A percentile compares a stretch with the other conserved stretches of the same genome.
Evolutionary conservation across 2,113 vertebrate species (phyloP).

Genomic region (Elgaria multicarinata): DNA sequence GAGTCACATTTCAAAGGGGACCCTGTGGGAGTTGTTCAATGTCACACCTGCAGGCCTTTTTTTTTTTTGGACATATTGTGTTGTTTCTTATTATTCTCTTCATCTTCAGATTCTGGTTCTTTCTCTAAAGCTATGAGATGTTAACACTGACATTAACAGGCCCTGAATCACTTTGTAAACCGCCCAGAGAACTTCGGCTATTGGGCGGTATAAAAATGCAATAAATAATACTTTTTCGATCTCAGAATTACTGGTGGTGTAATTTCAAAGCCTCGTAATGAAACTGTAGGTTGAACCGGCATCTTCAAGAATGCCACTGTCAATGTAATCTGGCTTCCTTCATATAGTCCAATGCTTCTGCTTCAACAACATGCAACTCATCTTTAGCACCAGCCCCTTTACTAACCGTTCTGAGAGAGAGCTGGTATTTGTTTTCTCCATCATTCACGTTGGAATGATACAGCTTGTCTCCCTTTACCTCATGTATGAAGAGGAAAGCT

Average conservation of each 20-base stretch:
- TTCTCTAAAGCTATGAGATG: constrained; percentile 90
- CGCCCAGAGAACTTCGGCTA: too few relatives aligned
- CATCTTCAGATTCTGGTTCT: constrained; percentile 82
- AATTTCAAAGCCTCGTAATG: constrained; percentile 93
- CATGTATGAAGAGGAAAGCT: constrained; percentile 91
- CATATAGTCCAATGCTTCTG: constrained; percentile 86
- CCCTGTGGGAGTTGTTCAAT: too few relatives aligned
- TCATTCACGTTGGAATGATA: constrained; percentile 92
- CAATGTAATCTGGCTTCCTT: constrained; percentile 91
- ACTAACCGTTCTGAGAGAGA: constrained; percentile 92
- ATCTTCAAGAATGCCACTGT: constrained; percentile 91
- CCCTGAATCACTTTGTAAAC: constrained; percentile 91
- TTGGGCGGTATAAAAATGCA: too few relatives aligned
- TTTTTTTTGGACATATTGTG: constrained; percentile 74
- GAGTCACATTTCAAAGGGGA: too few relatives aligned
- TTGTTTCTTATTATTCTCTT: constrained; percentile 79
- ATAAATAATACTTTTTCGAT: too few relatives aligned
- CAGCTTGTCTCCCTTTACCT: constrained; percentile 90
- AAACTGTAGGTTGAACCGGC: constrained; percentile 94
- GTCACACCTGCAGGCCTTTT: constrained; percentile 75
- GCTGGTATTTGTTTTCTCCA: constrained; percentile 92
- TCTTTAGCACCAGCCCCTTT: constrained; percentile 90
- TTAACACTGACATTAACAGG: constrained; percentile 93
- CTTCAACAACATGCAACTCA: constrained; percentile 91
- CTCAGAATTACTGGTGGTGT: constrained; percentile 91